Percentiles rank a stretch among this genome's conserved stretches.
Conservation (phyloP, 2,888 invertebrate genomes). For the Scaptomyza flava region DNA sequence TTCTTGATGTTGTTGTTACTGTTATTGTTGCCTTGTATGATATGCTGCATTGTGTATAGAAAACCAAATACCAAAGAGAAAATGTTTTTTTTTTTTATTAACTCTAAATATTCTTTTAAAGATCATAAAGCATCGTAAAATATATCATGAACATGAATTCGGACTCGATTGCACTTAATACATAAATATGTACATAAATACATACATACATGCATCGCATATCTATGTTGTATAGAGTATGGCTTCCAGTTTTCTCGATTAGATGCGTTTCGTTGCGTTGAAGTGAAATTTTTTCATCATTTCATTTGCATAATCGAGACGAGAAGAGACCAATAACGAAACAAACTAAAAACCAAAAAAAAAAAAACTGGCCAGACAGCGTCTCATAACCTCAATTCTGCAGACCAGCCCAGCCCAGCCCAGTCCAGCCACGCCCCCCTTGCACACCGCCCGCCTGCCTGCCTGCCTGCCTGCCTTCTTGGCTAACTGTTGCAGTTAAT, state of each 20-base stretch:
- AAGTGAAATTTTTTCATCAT: slow-evolving; percentile 36
- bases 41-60: slow-evolving; percentile 18
- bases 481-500: slow-evolving; percentile 10
- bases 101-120: neutral
- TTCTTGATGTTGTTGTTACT: slow-evolving; percentile 1
- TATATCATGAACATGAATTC: neutral
- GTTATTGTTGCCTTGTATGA: slow-evolving; percentile 21
- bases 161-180: slow-evolving; percentile 11
- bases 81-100: neutral
- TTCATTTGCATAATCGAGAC: slow-evolving; percentile 48
- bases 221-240: slow-evolving; percentile 12
- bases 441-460: neutral
- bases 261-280: slow-evolving; percentile 32
- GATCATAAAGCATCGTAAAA: neutral
- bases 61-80: neutral
- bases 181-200: neutral
- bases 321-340: neutral
- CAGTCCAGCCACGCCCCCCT: slow-evolving; percentile 5
- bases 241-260: slow-evolving; percentile 40
- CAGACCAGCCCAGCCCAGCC: slow-evolving; percentile 1
- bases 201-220: neutral
- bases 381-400: slow-evolving; percentile 51
- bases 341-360: slow-evolving; percentile 3
- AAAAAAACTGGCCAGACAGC: slow-evolving; percentile 11
- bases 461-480: neutral